Percentiles rank a stretch among this genome's conserved stretches.
These are phyloP conservation scores for Pseudotriccus pelzelni DNA, from an alignment of 2,797 vertebrate species.

Conservation along the genomic window DNA sequence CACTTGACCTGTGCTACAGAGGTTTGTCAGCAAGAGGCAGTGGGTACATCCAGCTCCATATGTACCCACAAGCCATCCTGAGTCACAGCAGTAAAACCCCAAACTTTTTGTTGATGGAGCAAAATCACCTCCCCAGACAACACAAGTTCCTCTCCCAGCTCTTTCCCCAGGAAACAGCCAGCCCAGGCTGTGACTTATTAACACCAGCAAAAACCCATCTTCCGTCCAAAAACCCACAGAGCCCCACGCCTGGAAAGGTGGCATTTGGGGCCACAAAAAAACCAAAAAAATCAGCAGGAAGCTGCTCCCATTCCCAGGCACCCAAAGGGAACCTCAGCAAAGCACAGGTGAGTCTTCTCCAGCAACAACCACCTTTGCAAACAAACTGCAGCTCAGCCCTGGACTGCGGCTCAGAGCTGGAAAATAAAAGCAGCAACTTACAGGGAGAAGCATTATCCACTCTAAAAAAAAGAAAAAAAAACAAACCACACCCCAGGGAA, in stretches of 20 bases:
- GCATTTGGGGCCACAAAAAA: neutral
- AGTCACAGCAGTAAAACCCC: constrained; percentile 30
- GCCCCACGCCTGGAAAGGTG: accelerated
- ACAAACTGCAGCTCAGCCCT: neutral
- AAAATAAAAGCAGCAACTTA: neutral
- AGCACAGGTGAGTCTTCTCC: neutral
- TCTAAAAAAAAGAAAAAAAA: too few relatives aligned
- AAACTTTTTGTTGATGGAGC: neutral
- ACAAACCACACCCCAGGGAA: neutral
- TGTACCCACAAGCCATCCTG: neutral
- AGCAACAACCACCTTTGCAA: neutral
- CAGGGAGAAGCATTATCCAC: neutral
- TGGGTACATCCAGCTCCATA: neutral
- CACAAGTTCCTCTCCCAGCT: neutral
- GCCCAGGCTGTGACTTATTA: neutral
- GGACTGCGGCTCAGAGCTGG: neutral
- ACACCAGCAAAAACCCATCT: neutral
- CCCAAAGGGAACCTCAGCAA: neutral
- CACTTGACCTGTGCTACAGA: neutral
- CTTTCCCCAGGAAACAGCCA: neutral
- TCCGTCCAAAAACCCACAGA: neutral
- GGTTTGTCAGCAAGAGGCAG: neutral
- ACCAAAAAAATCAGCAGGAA: neutral
- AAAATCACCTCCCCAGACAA: neutral
- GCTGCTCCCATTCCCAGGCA: neutral